Evolutionary conservation across 2,888 invertebrate genomes (phyloP).

Genomic region (Pyrochroa serraticornis): DNA sequence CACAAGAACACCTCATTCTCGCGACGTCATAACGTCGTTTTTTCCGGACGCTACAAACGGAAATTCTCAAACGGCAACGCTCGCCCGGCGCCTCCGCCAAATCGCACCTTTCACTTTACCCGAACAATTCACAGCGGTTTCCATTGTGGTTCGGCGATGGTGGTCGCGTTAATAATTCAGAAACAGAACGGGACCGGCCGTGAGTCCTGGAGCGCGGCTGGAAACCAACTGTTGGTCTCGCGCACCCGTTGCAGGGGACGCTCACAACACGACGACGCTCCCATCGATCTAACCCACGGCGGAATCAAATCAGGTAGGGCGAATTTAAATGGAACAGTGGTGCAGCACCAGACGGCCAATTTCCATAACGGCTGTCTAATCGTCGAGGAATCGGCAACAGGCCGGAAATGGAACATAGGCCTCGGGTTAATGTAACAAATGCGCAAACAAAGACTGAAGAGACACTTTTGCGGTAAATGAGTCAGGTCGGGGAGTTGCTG

Average conservation of each 20-base stretch:
- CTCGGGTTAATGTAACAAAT: no score
- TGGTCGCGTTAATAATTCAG: conserved; percentile 18
- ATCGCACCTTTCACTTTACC: neutral
- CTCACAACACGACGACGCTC: conserved; percentile 32
- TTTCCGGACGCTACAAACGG: neutral
- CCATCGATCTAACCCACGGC: conserved; percentile 34
- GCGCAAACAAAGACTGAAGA: no score
- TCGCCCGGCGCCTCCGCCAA: conserved; percentile 21
- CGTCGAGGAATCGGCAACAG: neutral
- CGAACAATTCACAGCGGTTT: neutral
- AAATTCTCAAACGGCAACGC: neutral
- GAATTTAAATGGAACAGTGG: conserved; percentile 12
- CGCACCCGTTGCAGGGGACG: conserved; percentile 38
- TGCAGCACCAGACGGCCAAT: neutral
- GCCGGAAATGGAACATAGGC: neutral
- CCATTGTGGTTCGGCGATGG: neutral
- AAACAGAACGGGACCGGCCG: neutral
- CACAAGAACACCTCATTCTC: conserved; percentile 9
- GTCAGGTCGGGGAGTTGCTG: no score
- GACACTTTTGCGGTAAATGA: no score
- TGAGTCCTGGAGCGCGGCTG: conserved; percentile 40
- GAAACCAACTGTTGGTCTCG: conserved; percentile 58
- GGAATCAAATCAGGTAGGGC: conserved; percentile 35
- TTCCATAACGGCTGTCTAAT: conserved; percentile 1
- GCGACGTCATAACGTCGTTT: conserved; percentile 9